Conservation (phyloP, 2,888 invertebrate genomes). For the Platycheirus rosarum region DNA sequence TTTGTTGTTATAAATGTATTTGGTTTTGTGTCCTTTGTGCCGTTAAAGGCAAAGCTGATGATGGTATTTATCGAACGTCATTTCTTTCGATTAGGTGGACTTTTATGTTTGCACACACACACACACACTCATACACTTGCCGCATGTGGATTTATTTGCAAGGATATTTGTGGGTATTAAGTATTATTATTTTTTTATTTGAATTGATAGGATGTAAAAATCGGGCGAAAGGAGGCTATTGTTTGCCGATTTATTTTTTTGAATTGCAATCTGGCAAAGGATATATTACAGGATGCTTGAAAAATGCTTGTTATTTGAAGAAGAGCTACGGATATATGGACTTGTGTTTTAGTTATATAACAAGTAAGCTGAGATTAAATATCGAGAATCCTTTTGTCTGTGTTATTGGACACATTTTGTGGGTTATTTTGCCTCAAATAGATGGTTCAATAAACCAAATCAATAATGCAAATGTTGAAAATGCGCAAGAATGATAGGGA, state of each 20-base stretch:
- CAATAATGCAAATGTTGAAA: too few species aligned
- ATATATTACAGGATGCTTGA: too few species aligned
- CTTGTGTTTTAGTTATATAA: too few species aligned
- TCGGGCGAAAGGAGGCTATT: not conserved
- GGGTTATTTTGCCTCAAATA: too few species aligned
- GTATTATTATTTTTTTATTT: constrained; percentile 31
- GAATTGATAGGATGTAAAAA: not conserved
- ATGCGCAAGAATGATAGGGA: too few species aligned
- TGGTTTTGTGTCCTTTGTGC: constrained; percentile 27
- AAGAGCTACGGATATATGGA: too few species aligned
- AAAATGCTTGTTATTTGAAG: too few species aligned
- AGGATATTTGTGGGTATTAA: constrained; percentile 51
- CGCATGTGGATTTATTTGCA: constrained; percentile 58
- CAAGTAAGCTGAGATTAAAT: too few species aligned
- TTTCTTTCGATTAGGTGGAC: constrained; percentile 68
- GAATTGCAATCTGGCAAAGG: not conserved
- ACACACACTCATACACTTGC: not conserved
- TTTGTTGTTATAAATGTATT: constrained; percentile 27
- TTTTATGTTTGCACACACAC: constrained; percentile 23
- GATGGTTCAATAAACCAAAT: too few species aligned
- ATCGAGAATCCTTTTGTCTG: too few species aligned
- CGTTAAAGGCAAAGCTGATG: constrained; percentile 41
- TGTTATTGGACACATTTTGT: too few species aligned
- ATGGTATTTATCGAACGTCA: constrained; percentile 72
- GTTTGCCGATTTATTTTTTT: not conserved